Evolutionary conservation across 2,797 vertebrate genomes (phyloP), one percentile per base, ranked within the genome.

Genomic region (Tapirus indicus): DNA sequence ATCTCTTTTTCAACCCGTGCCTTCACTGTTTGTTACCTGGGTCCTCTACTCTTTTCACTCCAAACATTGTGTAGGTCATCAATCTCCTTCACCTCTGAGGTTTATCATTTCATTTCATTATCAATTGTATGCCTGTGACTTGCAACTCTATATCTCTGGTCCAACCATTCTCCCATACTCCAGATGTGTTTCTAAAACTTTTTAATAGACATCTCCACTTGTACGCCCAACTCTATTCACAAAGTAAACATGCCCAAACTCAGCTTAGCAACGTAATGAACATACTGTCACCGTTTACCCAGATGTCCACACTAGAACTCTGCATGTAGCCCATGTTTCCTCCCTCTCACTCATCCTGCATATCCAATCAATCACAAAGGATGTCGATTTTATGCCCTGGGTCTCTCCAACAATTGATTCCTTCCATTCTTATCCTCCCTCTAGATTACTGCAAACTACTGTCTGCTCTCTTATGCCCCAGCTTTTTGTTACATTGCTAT

Each of bases 61-160:
- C 35, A 21, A 38, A 17, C 10, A 7, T 27, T 64, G 7, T 0
- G 0, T 9, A 2, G 10, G 49, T 13, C n/a, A 35, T 3, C 0
- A 0, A 2, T 49, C 8, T 68, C 25, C 69, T 17, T 68, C 1
- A 2, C n/a, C 47, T 60, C 69, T 29, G 38, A 86, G 27, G 16
- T 12, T 27, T 54, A 13, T 3, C 0, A 0, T 71, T 47, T 66
- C 10, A 10, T 68, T 32, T 54, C 7, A 1, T 6, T 8, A 6
- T 49, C 35, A 72, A 0, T 52, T 85, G 44, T 62, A 2, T 23
- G 29, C 25, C 35, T 4, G 4, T 14, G 58, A 32, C 9, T 2
- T 7, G 17, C 7, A 8, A 8, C 2, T 27, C 72, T 44, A 13
- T n/a, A 21, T 8, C 38, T 56, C 17, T 44, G 23, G 8, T 25